These are phyloP conservation scores for Prunella himalayana DNA, from an alignment of 2,113 vertebrate genomes.

Conservation along the genomic window DNA sequence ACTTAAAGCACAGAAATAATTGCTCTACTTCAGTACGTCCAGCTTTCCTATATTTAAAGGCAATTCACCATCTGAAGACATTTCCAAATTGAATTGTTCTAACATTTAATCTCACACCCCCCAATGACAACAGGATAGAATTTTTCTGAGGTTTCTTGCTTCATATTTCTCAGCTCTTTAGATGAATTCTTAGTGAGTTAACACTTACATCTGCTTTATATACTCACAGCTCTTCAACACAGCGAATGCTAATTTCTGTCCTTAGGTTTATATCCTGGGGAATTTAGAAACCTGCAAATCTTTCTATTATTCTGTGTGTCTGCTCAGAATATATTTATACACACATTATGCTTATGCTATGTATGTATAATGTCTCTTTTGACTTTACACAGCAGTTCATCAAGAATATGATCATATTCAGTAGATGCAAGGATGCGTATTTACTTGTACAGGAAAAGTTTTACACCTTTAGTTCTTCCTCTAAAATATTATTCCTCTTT, in stretches of 20 bases:
- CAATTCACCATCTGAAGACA: not conserved
- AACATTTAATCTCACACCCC: not conserved
- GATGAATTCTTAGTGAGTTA: not conserved
- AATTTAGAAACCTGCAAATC: not conserved
- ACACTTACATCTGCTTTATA: not conserved
- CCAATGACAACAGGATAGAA: not conserved
- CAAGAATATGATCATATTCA: not conserved
- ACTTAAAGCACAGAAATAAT: conserved; percentile 11
- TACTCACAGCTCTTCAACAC: not conserved
- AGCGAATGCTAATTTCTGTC: not conserved
- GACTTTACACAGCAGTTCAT: not conserved
- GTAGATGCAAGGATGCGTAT: not conserved
- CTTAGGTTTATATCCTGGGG: not conserved
- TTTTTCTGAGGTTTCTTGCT: not conserved
- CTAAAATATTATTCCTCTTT: not conserved
- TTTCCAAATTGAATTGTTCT: not conserved
- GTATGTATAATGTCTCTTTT: not conserved
- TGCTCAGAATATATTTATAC: not conserved
- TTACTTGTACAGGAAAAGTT: not conserved
- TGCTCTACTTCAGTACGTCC: not conserved
- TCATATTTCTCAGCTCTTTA: not conserved
- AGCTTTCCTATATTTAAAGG: not conserved
- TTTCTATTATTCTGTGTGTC: not conserved
- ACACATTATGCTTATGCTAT: not conserved
- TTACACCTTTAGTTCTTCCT: not conserved